Evolutionary conservation across 2,797 vertebrate species (phyloP).

Genomic region (Bovichtus variegatus): DNA sequence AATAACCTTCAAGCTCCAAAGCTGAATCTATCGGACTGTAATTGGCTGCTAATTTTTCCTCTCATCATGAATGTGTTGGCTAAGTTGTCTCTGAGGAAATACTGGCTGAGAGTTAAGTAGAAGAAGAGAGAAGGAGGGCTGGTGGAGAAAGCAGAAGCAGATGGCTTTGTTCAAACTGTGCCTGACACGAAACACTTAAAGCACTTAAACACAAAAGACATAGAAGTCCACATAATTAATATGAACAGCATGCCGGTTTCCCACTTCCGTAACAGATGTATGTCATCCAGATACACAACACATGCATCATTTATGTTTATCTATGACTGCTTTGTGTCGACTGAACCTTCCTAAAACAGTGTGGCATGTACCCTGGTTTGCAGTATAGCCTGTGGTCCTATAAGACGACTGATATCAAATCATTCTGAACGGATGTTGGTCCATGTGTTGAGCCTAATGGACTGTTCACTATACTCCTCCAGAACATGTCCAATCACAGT

Average conservation of each 20-base stretch:
- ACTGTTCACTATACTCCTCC: neutral
- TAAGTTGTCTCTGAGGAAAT: slow-evolving; percentile 59
- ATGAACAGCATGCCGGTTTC: neutral
- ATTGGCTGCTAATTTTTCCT: slow-evolving; percentile 64
- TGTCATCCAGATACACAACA: neutral
- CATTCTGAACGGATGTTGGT: neutral
- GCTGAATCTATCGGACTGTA: slow-evolving; percentile 49
- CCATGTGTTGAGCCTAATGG: neutral
- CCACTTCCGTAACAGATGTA: neutral
- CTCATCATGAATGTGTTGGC: slow-evolving; percentile 51
- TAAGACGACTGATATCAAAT: neutral
- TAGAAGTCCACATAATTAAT: neutral
- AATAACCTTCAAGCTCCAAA: slow-evolving; percentile 42
- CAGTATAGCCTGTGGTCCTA: neutral
- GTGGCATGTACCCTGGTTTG: neutral
- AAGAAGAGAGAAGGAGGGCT: slow-evolving; percentile 12
- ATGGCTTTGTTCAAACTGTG: slow-evolving; percentile 58
- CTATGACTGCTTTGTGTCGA: neutral
- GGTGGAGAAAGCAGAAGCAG: slow-evolving; percentile 32
- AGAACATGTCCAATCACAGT: neutral
- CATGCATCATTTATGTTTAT: neutral
- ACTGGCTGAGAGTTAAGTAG: slow-evolving; percentile 52
- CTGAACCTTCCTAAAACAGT: neutral
- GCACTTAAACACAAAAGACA: neutral
- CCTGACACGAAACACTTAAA: slow-evolving; percentile 31